Base-by-base conservation (phyloP, 2,888 invertebrate species). In the Ptilodon capucinus region DNA sequence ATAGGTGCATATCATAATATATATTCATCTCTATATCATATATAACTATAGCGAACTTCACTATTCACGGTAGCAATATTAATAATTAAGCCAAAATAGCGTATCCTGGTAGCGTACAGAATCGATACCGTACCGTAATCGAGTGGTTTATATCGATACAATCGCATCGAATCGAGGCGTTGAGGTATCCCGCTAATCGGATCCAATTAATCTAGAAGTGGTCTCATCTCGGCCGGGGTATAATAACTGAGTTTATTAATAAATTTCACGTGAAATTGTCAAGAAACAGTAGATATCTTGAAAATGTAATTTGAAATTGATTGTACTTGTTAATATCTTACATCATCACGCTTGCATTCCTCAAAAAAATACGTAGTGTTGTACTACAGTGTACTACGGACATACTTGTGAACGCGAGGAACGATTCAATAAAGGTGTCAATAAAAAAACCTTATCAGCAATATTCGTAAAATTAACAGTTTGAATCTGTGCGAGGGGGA, bases 181-280 rank as follows among this genome's bases (percentile, higher is more conserved):
- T 19, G 16, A 19, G 38, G 38, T 38, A 21, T 42, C 35, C 7
- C 42, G 16, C 35, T 42, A 42, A 42, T 42, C 35, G 42, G 14
- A 42, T 21, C 34, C 42, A 42, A 42, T 42, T 42, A 34, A 42
- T 42, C 42, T 42, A 34, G 32, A 42, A 42, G 13, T 19, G 19
- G 13, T 19, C 19, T 19, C 38, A 13, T 38, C 38, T 19, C 38
- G 19, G 19, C n/a, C n/a, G 19, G 35, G 17, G 11, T 17, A 16
- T 38, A 38, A 38, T 38, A 38, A 38, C 19, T 14, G 2, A 36
- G 19, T 38, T 19, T 38, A 38, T 38, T 19, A 38, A 38, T 38
- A n/a, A 19, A 13, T 35, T 35, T 35, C 9, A 35, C 14, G 35
- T 6, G 35, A 9, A 35, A 17, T 35, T 5, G 17, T 35, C 17